A percentile compares a stretch with the other conserved stretches of the same genome.
Conservation (phyloP, 2,888 invertebrate genomes). For the Acleris emargana region DNA sequence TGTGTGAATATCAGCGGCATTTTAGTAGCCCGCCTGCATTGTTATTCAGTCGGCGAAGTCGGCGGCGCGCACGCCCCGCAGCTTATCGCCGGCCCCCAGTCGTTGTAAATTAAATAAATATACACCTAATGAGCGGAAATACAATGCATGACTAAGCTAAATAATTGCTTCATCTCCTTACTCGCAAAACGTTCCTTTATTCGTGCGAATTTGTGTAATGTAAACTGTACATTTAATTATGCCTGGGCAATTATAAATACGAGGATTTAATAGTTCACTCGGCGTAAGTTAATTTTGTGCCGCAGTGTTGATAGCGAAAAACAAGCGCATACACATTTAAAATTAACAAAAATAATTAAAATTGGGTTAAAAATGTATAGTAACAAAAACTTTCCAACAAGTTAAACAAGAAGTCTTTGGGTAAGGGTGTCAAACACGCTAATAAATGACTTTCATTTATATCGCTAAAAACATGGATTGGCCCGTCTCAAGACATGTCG, state of each 20-base stretch:
- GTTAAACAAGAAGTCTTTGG: too few species aligned
- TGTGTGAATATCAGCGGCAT: slow-evolving; percentile 51
- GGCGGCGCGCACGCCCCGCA: slow-evolving; percentile 73
- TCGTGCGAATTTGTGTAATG: slow-evolving; percentile 34
- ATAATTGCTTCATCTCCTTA: slow-evolving; percentile 76
- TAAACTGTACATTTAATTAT: slow-evolving; percentile 26
- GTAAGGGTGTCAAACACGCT: too few species aligned
- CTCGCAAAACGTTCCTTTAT: slow-evolving; percentile 49
- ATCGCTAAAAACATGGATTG: too few species aligned
- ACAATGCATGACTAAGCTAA: slow-evolving; percentile 79
- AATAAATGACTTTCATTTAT: too few species aligned
- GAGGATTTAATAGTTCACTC: slow-evolving; percentile 19
- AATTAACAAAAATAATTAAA: too few species aligned
- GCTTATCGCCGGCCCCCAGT: slow-evolving; percentile 80
- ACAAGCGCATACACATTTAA: too few species aligned
- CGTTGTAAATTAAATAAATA: slow-evolving; percentile 84
- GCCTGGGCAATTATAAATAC: slow-evolving; percentile 22
- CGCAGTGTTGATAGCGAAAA: too few species aligned
- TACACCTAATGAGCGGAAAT: slow-evolving; percentile 82
- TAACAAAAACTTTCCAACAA: too few species aligned
- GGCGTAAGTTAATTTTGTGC: slow-evolving; percentile 2
- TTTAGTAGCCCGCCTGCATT: slow-evolving; percentile 73
- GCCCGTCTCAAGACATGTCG: too few species aligned
- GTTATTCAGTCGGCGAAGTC: slow-evolving; percentile 78
- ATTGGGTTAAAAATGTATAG: too few species aligned